phyloP scores from a whole-genome alignment of 2,888 invertebrate genomes.

The Microctonus brassicae region DNA sequence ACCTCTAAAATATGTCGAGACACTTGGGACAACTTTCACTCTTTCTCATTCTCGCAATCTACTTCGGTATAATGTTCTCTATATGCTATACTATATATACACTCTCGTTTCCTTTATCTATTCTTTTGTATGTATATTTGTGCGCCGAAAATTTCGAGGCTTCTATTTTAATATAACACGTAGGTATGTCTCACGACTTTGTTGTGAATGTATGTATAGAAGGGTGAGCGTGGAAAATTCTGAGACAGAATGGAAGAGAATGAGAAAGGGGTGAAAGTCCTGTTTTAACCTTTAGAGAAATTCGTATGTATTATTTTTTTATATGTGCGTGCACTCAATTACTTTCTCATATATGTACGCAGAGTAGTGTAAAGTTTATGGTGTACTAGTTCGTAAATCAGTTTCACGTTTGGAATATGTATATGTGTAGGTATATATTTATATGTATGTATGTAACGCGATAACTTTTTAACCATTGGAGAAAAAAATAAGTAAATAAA shows the following conservation, averaged over 20 bases:
- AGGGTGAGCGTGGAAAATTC: too few relatives aligned
- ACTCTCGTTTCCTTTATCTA: neutral
- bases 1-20: constrained; percentile 39
- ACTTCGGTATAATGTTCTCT: constrained; percentile 10
- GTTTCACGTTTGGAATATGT: neutral
- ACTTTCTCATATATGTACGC: neutral
- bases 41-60: constrained; percentile 11
- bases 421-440: too few relatives aligned
- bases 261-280: constrained; percentile 15
- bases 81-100: constrained; percentile 3
- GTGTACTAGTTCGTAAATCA: neutral
- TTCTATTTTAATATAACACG: constrained; percentile 44
- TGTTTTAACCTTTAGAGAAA: constrained; percentile 7
- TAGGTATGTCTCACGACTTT: constrained; percentile 14
- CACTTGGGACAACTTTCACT: constrained; percentile 24
- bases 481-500: neutral
- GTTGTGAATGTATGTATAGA: neutral
- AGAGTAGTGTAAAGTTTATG: neutral
- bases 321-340: neutral
- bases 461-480: neutral
- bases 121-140: constrained; percentile 14
- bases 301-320: constrained; percentile 7
- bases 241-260: neutral
- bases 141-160: constrained; percentile 40
- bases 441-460: too few relatives aligned